A percentile compares a stretch with the other conserved stretches of the same genome.
phyloP scores from a whole-genome alignment of 1,140 invertebrate species.

The Piezodorus guildinii region DNA sequence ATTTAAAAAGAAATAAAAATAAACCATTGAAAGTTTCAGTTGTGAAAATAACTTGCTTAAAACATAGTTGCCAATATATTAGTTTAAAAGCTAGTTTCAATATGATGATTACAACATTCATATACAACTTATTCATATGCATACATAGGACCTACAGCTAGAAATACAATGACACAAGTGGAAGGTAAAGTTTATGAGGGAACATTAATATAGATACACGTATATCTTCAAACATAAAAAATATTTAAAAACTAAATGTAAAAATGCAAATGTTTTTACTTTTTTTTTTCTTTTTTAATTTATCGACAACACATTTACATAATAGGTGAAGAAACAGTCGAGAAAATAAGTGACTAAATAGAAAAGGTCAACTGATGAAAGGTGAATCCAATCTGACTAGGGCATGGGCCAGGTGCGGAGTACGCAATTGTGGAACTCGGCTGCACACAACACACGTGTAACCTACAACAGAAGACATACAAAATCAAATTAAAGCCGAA shows the following conservation, averaged over 20 bases:
- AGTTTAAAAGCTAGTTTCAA: constrained; percentile 9
- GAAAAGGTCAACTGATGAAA: constrained; percentile 2
- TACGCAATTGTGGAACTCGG: too few species aligned
- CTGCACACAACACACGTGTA: too few species aligned
- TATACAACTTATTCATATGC: constrained; percentile 9
- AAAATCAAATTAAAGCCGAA: too few species aligned
- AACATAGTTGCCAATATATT: constrained; percentile 15
- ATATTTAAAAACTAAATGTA: constrained; percentile 6
- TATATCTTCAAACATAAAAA: too few species aligned
- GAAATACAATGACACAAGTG: constrained; percentile 12
- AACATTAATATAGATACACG: too few species aligned
- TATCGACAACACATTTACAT: background rate
- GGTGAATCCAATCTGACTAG: constrained; percentile 10
- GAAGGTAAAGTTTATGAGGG: background rate
- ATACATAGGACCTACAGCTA: background rate
- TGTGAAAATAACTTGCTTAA: constrained; percentile 11
- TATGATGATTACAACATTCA: constrained; percentile 4
- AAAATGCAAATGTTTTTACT: background rate
- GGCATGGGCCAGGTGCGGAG: constrained; percentile 5
- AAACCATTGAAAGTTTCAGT: constrained; percentile 6
- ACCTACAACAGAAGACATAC: too few species aligned
- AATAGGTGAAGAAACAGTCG: background rate
- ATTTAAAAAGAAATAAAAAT: background rate
- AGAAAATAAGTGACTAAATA: constrained; percentile 4
- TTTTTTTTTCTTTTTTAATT: background rate